Base-by-base conservation (phyloP, 2,113 vertebrate species). In the Pelvicachromis taeniatus region DNA sequence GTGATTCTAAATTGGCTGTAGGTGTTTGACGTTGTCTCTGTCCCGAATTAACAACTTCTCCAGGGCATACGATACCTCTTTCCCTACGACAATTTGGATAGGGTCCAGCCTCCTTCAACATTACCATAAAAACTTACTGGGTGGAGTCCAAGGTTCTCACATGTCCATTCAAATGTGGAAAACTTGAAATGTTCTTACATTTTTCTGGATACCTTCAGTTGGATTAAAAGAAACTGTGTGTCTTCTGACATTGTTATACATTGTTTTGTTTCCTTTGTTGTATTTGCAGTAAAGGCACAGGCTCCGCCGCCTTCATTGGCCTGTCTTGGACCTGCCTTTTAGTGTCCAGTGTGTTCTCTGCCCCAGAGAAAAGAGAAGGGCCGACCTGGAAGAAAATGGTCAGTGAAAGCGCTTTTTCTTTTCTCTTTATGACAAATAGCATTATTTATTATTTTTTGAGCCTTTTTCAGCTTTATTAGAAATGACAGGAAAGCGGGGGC, bases 331-430 rank as follows among this genome's bases (percentile, higher is more conserved):
- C 97, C 17, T 98, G 97, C 91, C 94, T 99, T 17, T 94, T 99
- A 52, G 97, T 97, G 26, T 95, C 91, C 52, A 91, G 91, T 5
- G 97, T 97, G 85, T 99, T 98, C 92, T 94, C 96, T 53, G 91
- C 91, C 0, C 93, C 95, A 63, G 96, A 98, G 77, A 99, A 97
- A 89, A 96, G 97, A 92, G 96, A 97, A 68, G 97, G 97, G 56
- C 96, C 97, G 79, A 91, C 95, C 17, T 99, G 98, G 98, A 98
- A 97, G 91, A 99, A 98, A 94, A 93, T 99, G 97, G 99, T 99
- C 93, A 84, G 97, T 96, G 11, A 65, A 59, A 77, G 26, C 0
- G 9, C 12, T 2, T 26, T 55, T 35, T 26, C 9, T 16, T 53
- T 59, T 56, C n/a, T 11, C 1, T 19, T 56, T 73, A 13, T 19